Evolutionary conservation across 2,888 invertebrate genomes (phyloP), one percentile per base, ranked within the genome.

Genomic region (Callinectes sapidus): DNA sequence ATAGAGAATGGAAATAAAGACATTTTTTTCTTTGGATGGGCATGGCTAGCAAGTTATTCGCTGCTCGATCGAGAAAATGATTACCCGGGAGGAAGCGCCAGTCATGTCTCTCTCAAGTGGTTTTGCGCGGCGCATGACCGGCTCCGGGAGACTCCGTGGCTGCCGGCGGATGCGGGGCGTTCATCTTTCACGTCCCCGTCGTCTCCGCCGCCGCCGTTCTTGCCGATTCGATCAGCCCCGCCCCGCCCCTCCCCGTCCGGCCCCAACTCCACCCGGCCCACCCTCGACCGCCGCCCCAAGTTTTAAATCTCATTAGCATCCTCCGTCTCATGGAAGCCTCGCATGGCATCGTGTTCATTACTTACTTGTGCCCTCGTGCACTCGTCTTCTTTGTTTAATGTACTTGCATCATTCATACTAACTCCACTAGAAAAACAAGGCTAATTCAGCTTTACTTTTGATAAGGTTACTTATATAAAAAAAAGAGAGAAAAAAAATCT

Each of bases 31-130:
- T 16, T 54, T 35, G 16, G 48, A 55, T 28, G 18, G 88, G 88
- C n/a, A 81, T 35, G 35, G n/a, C 32, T 23, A 88, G 54, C 16
- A 88, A 61, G 32, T 61, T 54, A 35, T 54, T 55, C 55, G 32
- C 54, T 23, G 48, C 54, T 18, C 32, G 88, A 61, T 35, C 18
- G 54, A 61, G 35, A 54, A 61, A 55, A 61, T 28, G 88, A 32
- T 88, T 81, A 81, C 35, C 81, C 35, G 14, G 2, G 81, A 81
- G 81, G 32, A 81, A 81, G 35, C 81, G 81, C 81, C 81, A 81
- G 81, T 81, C 81, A 81, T 81, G 81, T 35, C 81, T 35, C 35
- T 35, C 81, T 81, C 81, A 81, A 81, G 81, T 35, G 81, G 81
- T 35, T 81, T n/a, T 18, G 13, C 35, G 35, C 35, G 81, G 81